Percentiles rank a stretch among this genome's conserved stretches.
Evolutionary conservation across 2,113 vertebrate species (phyloP).

Genomic region (Thamnaconus septentrionalis): DNA sequence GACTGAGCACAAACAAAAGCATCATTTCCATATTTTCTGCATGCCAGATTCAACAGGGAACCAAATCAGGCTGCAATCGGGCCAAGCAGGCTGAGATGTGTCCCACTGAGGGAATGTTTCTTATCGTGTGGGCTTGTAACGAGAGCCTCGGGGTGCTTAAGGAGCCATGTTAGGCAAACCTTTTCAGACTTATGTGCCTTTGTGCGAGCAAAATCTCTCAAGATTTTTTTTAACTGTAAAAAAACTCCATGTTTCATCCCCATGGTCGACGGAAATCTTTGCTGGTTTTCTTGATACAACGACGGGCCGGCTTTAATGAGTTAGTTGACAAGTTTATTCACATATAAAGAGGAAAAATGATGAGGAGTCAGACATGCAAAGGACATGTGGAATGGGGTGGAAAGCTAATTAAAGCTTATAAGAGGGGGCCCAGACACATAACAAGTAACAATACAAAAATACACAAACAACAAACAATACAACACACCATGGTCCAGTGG

Average conservation of each 20-base stretch:
- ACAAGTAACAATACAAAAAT: too few relatives aligned
- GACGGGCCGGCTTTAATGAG: too few relatives aligned
- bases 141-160: slow-evolving; percentile 53
- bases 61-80: slow-evolving; percentile 59
- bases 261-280: too few relatives aligned
- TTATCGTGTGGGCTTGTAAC: slow-evolving; percentile 64
- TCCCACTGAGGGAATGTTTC: slow-evolving; percentile 64
- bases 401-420: too few relatives aligned
- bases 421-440: too few relatives aligned
- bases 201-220: slow-evolving; percentile 42
- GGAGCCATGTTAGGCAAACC: slow-evolving; percentile 30
- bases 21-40: slow-evolving; percentile 15
- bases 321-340: too few relatives aligned
- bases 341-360: too few relatives aligned
- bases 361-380: too few relatives aligned
- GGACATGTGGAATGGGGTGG: too few relatives aligned
- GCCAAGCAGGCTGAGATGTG: slow-evolving; percentile 55
- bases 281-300: too few relatives aligned
- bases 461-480: too few relatives aligned
- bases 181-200: slow-evolving; percentile 39
- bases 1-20: slow-evolving; percentile 9
- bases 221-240: slow-evolving; percentile 40
- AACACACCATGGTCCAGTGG: too few relatives aligned
- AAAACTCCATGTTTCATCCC: slow-evolving; percentile 35
- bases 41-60: slow-evolving; percentile 28